Evolutionary conservation across 1,140 invertebrate species (phyloP).

Genomic region (Mylabris phalerata): DNA sequence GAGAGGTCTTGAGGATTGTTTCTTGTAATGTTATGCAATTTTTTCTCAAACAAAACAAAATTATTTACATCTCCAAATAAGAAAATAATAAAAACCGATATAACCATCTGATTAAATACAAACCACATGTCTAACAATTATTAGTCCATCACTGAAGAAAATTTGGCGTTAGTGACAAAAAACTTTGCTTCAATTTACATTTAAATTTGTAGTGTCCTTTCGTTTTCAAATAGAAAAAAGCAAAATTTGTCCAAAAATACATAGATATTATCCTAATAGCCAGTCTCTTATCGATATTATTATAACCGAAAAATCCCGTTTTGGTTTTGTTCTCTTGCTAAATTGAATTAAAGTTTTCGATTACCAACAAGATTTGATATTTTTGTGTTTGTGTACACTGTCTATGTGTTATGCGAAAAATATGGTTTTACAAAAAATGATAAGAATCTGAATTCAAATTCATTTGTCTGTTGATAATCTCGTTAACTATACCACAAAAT

Average conservation of each 20-base stretch:
- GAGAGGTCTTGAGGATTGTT: background rate
- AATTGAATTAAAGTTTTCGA: constrained; percentile 11
- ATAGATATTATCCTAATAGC: too few species aligned
- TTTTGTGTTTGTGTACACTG: too few species aligned
- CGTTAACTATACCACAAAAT: background rate
- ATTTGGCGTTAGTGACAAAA: constrained; percentile 13
- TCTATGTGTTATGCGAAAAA: constrained; percentile 3
- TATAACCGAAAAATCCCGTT: background rate
- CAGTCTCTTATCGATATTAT: too few species aligned
- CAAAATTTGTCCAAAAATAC: background rate
- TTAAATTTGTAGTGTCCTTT: too few species aligned
- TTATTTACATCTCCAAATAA: constrained; percentile 7
- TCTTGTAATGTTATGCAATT: background rate
- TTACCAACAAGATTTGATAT: constrained; percentile 4
- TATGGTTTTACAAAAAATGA: background rate
- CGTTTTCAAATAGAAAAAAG: too few species aligned
- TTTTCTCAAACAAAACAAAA: background rate
- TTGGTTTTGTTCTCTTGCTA: background rate
- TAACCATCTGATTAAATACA: constrained; percentile 17
- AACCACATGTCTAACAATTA: constrained; percentile 18
- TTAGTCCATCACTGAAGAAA: constrained; percentile 15
- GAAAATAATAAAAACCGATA: background rate
- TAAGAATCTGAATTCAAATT: background rate
- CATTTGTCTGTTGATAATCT: background rate
- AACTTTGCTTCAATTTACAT: constrained; percentile 11